A percentile compares a stretch with the other conserved stretches of the same genome.
Conservation (phyloP, 2,797 vertebrate species). For the Manis crassicaudata region DNA sequence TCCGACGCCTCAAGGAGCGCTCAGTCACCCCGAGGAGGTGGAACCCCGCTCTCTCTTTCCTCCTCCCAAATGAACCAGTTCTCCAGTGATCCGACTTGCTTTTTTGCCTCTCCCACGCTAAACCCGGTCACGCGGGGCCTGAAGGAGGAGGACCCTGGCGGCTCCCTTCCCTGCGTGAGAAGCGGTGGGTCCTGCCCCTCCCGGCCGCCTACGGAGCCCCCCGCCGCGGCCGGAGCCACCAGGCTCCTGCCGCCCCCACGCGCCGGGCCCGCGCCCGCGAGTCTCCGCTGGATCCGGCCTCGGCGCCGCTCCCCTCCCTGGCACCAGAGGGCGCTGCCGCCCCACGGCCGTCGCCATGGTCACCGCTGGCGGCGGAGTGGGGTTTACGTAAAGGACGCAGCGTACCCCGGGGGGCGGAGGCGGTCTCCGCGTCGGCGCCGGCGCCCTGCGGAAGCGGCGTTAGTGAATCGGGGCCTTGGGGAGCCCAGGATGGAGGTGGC, state of each 20-base stretch:
- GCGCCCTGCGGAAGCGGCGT: conserved; percentile 82
- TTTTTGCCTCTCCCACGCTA: conserved; percentile 73
- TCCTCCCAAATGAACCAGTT: conserved; percentile 54
- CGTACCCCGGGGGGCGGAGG: conserved; percentile 87
- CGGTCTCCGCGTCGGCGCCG: conserved; percentile 84
- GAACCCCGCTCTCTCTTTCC: conserved; percentile 41
- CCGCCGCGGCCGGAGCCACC: background rate
- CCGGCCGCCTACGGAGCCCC: conserved; percentile 64
- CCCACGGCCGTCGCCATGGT: conserved; percentile 82
- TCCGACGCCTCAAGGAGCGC: background rate
- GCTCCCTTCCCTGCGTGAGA: background rate
- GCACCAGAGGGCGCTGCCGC: conserved; percentile 82
- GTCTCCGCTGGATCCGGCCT: background rate
- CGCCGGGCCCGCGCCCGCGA: conserved; percentile 32
- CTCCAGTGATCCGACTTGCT: conserved; percentile 60
- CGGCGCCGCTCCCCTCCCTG: conserved; percentile 61
- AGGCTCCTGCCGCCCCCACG: conserved; percentile 49
- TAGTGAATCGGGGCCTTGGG: conserved; percentile 81
- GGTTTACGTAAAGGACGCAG: conserved; percentile 88
- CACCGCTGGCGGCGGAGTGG: conserved; percentile 87
- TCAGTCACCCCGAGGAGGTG: conserved; percentile 36
- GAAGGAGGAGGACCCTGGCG: conserved; percentile 42
- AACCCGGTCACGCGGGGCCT: conserved; percentile 66
- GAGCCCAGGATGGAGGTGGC: conserved; percentile 84
- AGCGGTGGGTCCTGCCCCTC: conserved; percentile 26